Evolutionary conservation across 2,888 invertebrate species (phyloP).

Genomic region (Ligdia adustata): DNA sequence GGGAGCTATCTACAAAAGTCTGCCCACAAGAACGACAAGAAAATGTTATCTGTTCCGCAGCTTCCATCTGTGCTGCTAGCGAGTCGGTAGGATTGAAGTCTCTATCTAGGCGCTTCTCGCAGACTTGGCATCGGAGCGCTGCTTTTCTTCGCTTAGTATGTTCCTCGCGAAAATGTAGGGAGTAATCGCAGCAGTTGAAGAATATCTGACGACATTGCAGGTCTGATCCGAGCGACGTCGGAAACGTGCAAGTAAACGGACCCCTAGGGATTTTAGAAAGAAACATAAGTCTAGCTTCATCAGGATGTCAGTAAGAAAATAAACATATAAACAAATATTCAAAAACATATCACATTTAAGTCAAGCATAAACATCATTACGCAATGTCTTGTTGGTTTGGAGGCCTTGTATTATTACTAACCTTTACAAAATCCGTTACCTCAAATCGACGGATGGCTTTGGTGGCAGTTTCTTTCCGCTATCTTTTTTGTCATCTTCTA

Average conservation of each 20-base stretch:
- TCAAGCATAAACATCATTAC: too few species aligned
- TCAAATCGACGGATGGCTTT: conserved; percentile 65
- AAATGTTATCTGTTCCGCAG: conserved; percentile 47
- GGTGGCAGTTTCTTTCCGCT: conserved; percentile 51
- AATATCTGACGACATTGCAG: conserved; percentile 73
- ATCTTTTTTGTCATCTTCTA: conserved; percentile 44
- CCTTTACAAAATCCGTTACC: too few species aligned
- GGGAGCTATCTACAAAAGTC: conserved; percentile 57
- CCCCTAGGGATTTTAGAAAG: conserved; percentile 55
- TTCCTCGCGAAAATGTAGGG: conserved; percentile 73
- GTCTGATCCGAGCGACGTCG: conserved; percentile 63
- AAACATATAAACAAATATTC: too few species aligned
- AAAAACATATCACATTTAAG: too few species aligned
- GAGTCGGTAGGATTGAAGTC: conserved; percentile 48
- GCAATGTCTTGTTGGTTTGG: too few species aligned
- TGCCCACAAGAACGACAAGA: conserved; percentile 65
- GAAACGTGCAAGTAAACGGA: conserved; percentile 74
- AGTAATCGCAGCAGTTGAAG: conserved; percentile 78
- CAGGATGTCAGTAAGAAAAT: too few species aligned
- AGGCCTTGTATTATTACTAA: too few species aligned
- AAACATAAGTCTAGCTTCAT: too few species aligned
- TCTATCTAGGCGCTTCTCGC: conserved; percentile 72
- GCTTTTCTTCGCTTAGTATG: conserved; percentile 77
- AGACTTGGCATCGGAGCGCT: conserved; percentile 75
- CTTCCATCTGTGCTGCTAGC: conserved; percentile 43